A percentile compares a stretch with the other conserved stretches of the same genome.
Conservation (phyloP, 2,888 invertebrate genomes). For the Lycia hirtaria region DNA sequence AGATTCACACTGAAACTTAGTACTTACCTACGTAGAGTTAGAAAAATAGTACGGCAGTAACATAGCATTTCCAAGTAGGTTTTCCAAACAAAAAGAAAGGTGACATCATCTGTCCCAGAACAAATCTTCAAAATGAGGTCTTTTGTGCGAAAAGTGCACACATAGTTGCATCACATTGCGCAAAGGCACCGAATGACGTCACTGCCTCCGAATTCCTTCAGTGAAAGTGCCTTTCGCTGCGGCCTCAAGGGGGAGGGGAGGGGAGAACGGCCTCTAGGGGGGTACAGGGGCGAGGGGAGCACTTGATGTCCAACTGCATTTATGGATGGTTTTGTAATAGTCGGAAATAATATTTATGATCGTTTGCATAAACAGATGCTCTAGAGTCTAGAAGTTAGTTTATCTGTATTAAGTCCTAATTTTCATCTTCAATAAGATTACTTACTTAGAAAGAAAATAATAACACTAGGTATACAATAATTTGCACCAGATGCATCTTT, state of each 20-base stretch:
- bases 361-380: not conserved
- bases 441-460: no score
- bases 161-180: constrained; percentile 79
- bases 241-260: constrained; percentile 61
- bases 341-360: not conserved
- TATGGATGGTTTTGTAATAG: constrained; percentile 23
- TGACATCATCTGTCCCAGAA: constrained; percentile 30
- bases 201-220: constrained; percentile 71
- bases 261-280: constrained; percentile 66
- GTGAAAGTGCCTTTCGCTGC: constrained; percentile 81
- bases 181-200: constrained; percentile 70
- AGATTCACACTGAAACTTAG: no score
- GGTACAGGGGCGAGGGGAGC: constrained; percentile 40
- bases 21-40: no score
- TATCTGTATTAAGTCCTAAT: no score
- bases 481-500: no score
- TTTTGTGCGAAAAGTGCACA: constrained; percentile 47
- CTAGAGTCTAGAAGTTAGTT: no score
- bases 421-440: no score
- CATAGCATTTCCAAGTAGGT: constrained; percentile 1
- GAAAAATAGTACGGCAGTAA: no score
- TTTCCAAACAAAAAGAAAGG: constrained; percentile 10
- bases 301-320: constrained; percentile 46
- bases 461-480: no score
- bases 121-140: constrained; percentile 38